Conservation (phyloP, 2,888 invertebrate species). For the Busseola fusca region DNA sequence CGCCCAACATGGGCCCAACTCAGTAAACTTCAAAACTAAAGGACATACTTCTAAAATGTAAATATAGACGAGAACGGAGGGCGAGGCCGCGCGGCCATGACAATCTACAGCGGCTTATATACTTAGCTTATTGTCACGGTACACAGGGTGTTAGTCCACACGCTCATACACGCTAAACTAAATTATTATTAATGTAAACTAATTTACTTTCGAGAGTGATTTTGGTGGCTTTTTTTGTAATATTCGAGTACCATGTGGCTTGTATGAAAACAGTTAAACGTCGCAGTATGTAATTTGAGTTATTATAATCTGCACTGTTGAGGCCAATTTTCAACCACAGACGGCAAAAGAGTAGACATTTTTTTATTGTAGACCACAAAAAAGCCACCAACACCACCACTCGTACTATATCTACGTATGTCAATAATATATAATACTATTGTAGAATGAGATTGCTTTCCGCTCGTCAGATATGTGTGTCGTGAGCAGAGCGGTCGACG, state of each 20-base stretch:
- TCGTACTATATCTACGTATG: slow-evolving; percentile 73
- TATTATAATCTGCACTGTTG: background rate
- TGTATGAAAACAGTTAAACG: background rate
- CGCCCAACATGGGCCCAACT: slow-evolving; percentile 45
- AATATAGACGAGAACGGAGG: slow-evolving; percentile 49
- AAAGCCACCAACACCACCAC: slow-evolving; percentile 53
- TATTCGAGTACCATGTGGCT: background rate
- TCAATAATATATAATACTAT: slow-evolving; percentile 69
- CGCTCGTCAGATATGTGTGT: slow-evolving; percentile 84
- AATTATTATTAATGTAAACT: slow-evolving; percentile 62
- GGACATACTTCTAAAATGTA: slow-evolving; percentile 58
- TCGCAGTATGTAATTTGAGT: background rate
- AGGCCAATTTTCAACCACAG: background rate
- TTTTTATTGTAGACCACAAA: slow-evolving; percentile 14
- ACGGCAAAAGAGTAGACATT: background rate
- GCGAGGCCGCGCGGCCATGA: slow-evolving; percentile 64
- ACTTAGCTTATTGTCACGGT: slow-evolving; percentile 86
- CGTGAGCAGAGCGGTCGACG: slow-evolving; percentile 74
- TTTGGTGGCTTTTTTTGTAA: slow-evolving; percentile 40
- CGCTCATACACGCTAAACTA: slow-evolving; percentile 79
- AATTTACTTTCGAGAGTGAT: slow-evolving; percentile 44
- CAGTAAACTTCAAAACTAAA: slow-evolving; percentile 48
- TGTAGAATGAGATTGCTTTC: slow-evolving; percentile 85
- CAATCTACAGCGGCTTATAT: slow-evolving; percentile 78
- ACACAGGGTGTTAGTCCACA: slow-evolving; percentile 86